Conservation (phyloP, 1,140 invertebrate species). For the Lasioglossum albipes region DNA sequence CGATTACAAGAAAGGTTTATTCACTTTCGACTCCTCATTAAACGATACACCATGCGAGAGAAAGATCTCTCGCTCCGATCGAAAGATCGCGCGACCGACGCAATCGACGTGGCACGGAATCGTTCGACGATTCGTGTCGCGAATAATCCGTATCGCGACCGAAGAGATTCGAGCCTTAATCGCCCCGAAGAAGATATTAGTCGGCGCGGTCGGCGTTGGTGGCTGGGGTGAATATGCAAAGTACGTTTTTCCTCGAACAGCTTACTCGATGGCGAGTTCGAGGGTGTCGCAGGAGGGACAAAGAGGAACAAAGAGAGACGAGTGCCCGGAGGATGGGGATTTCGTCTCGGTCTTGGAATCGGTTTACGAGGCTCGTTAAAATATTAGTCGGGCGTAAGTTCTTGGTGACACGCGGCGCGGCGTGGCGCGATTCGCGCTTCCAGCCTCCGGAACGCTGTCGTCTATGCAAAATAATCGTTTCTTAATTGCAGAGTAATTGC, state of each 20-base stretch:
- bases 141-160: neutral
- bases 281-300: conserved; percentile 47
- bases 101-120: neutral
- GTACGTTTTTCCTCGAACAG: conserved; percentile 67
- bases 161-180: conserved; percentile 43
- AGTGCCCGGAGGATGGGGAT: conserved; percentile 33
- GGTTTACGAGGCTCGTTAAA: conserved; percentile 78
- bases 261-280: conserved; percentile 42
- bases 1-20: too few species aligned
- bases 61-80: too few species aligned
- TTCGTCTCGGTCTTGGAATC: conserved; percentile 66
- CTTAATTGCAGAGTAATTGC: conserved; percentile 77
- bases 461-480: conserved; percentile 79
- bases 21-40: too few species aligned
- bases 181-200: conserved; percentile 64
- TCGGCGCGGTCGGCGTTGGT: conserved; percentile 10
- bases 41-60: too few species aligned
- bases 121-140: neutral
- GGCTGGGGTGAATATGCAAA: conserved; percentile 72
- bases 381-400: conserved; percentile 77
- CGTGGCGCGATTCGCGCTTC: conserved; percentile 61
- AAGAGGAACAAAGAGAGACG: conserved; percentile 22
- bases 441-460: conserved; percentile 60
- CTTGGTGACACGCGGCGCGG: conserved; percentile 74
- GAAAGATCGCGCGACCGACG: too few species aligned